A percentile compares a stretch with the other conserved stretches of the same genome.
Evolutionary conservation across 2,888 invertebrate genomes (phyloP).

Genomic region (Parelbella ahira): DNA sequence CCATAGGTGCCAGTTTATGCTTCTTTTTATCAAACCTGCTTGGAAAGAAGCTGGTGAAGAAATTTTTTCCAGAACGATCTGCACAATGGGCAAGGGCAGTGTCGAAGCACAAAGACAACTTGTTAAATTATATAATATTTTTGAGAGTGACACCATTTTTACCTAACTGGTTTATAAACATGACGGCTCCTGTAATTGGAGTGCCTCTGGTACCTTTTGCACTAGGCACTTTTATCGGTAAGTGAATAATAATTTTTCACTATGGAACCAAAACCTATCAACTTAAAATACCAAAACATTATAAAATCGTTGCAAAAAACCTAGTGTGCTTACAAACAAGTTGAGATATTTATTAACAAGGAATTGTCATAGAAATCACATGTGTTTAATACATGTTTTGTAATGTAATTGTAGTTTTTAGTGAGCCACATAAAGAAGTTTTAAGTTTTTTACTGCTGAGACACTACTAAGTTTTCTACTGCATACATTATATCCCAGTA

Average conservation of each 20-base stretch:
- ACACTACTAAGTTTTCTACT: no score
- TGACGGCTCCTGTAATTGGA: conserved; percentile 97
- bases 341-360: no score
- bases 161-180: conserved; percentile 99
- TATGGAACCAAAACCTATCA: no score
- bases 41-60: conserved; percentile 90
- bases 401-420: no score
- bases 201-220: conserved; percentile 96
- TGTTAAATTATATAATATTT: conserved; percentile 98
- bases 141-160: conserved; percentile 97
- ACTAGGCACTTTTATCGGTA: conserved; percentile 96
- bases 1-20: conserved; percentile 96
- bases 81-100: conserved; percentile 92
- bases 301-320: no score
- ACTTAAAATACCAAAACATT: no score
- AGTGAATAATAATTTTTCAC: conserved; percentile 42
- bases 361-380: no score
- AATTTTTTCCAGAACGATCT: conserved; percentile 94
- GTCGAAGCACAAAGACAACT: conserved; percentile 90
- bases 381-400: no score
- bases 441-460: no score
- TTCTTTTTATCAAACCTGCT: conserved; percentile 95
- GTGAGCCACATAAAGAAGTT: no score
- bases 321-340: no score
- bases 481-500: no score